phyloP scores from a whole-genome alignment of 2,113 vertebrate species.

The Laterallus jamaicensis region DNA sequence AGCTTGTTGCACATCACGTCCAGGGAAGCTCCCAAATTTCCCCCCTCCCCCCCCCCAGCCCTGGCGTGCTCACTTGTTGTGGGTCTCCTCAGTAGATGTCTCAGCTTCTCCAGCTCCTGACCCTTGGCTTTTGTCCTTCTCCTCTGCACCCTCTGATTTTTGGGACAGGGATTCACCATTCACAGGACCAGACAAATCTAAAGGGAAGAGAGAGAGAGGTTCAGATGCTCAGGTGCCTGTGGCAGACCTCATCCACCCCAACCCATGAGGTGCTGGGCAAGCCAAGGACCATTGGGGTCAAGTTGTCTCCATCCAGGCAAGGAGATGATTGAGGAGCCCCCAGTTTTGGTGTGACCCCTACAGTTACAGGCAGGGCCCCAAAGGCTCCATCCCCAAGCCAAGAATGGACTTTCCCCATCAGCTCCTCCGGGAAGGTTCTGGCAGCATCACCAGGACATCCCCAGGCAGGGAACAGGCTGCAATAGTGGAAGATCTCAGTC shows the following conservation, averaged over 20 bases:
- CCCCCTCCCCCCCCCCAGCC: background rate
- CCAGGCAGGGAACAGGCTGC: background rate
- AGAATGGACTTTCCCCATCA: background rate
- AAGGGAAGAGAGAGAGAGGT: background rate
- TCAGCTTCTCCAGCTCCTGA: slow-evolving; percentile 4
- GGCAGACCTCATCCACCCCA: rapidly evolving
- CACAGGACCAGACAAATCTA: slow-evolving; percentile 81
- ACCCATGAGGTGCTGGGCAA: rapidly evolving
- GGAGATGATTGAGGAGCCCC: background rate
- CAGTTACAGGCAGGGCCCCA: rapidly evolving
- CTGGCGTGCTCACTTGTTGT: slow-evolving; percentile 59
- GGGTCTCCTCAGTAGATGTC: slow-evolving; percentile 44
- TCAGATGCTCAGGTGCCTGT: rapidly evolving
- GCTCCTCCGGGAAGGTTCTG: background rate
- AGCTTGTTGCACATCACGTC: rapidly evolving
- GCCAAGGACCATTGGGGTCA: rapidly evolving
- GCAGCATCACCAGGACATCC: background rate
- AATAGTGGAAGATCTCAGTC: background rate
- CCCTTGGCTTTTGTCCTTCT: slow-evolving; percentile 69
- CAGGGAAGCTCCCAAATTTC: too few relatives aligned
- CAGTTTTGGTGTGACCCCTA: background rate
- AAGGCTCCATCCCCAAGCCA: background rate
- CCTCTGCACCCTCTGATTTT: slow-evolving; percentile 70
- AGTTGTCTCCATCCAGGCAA: background rate
- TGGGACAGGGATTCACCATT: slow-evolving; percentile 86